Evolutionary conservation across 2,797 vertebrate species (phyloP).

Genomic region (Melanotaenia parkinsoni): DNA sequence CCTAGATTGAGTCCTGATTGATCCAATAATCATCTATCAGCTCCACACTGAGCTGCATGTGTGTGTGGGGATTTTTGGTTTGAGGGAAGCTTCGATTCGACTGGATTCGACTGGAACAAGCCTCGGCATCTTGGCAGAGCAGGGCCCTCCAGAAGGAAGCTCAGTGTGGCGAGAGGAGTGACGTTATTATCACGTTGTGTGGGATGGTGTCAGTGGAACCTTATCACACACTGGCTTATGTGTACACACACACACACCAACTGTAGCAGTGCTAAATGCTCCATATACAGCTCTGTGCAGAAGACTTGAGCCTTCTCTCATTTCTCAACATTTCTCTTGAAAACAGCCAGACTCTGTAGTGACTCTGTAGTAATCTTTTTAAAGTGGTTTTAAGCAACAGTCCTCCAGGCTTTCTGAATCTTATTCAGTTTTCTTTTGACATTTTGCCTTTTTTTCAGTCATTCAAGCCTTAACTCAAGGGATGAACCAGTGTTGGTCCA

Average conservation of each 20-base stretch:
- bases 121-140: constrained; percentile 68
- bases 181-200: constrained; percentile 79
- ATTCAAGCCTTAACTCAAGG: neutral
- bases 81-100: constrained; percentile 36
- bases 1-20: constrained; percentile 12
- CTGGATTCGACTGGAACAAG: constrained; percentile 55
- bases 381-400: neutral
- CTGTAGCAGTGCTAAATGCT: constrained; percentile 33
- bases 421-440: neutral
- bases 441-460: neutral
- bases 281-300: neutral
- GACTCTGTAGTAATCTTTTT: neutral
- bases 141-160: constrained; percentile 79
- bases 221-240: constrained; percentile 65
- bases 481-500: neutral
- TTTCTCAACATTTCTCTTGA: neutral
- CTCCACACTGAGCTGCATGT: constrained; percentile 5
- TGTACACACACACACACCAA: constrained; percentile 29
- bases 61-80: constrained; percentile 30
- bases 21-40: constrained; percentile 35
- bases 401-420: neutral
- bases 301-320: neutral
- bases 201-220: constrained; percentile 74
- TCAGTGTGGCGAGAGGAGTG: constrained; percentile 78
- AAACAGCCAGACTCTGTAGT: neutral